These are phyloP conservation scores for Anoplolepis gracilipes DNA, from an alignment of 1,140 invertebrate species.

Conservation along the genomic window DNA sequence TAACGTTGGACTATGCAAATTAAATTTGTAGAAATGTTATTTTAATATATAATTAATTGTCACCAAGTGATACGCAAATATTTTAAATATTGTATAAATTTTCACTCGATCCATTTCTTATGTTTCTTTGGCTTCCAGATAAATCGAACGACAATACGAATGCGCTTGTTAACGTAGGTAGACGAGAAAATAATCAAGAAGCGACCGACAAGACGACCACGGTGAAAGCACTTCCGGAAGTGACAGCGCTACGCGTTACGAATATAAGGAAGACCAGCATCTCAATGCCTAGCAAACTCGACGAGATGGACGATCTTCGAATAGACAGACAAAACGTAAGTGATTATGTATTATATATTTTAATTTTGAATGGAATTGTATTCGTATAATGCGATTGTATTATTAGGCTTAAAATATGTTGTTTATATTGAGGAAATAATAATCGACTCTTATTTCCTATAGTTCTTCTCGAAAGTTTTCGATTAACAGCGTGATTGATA, in stretches of 20 bases:
- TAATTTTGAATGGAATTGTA: not conserved
- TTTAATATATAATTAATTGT: not conserved
- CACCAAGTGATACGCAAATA: not conserved
- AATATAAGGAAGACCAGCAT: conserved; percentile 73
- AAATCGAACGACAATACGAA: not conserved
- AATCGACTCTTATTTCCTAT: not conserved
- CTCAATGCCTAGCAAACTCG: conserved; percentile 81
- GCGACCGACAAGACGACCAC: not conserved
- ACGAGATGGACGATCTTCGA: conserved; percentile 80
- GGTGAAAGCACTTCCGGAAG: not conserved
- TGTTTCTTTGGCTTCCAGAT: conserved; percentile 18
- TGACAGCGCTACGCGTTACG: not conserved
- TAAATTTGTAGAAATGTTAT: not conserved
- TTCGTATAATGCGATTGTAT: too few species aligned
- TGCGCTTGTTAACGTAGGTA: not conserved
- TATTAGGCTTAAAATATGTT: too few species aligned
- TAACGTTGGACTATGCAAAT: conserved; percentile 21
- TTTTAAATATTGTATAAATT: not conserved
- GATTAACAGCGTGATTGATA: not conserved
- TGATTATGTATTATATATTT: not conserved
- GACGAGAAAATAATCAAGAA: conserved; percentile 9
- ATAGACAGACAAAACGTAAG: conserved; percentile 80
- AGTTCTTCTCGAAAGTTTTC: not conserved
- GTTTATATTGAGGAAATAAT: too few species aligned
- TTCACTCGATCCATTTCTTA: not conserved